Conservation (phyloP, 2,113 vertebrate genomes). For the Oreochromis niloticus region DNA sequence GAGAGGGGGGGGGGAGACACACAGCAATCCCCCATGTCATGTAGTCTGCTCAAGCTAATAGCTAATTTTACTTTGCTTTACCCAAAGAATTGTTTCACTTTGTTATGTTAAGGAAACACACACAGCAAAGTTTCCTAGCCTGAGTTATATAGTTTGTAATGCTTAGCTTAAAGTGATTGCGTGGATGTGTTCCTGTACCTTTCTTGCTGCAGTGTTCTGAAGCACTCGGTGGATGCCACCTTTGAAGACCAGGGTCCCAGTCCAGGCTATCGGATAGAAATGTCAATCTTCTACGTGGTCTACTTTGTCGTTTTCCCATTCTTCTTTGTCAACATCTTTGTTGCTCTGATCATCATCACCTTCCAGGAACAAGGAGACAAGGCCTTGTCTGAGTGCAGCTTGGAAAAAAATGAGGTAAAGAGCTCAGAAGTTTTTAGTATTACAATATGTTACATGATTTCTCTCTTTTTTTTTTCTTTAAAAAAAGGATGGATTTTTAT, state of each 20-base stretch:
- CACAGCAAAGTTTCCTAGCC: neutral
- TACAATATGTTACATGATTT: neutral
- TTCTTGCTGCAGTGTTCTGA: constrained; percentile 80
- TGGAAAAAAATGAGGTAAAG: constrained; percentile 93
- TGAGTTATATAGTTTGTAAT: neutral
- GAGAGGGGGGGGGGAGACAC: neutral
- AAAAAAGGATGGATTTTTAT: neutral
- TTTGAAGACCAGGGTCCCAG: constrained; percentile 92
- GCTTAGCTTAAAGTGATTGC: neutral
- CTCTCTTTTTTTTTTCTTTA: neutral
- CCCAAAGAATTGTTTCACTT: neutral
- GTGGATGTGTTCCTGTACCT: neutral
- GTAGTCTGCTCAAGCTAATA: neutral
- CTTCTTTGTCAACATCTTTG: constrained; percentile 99
- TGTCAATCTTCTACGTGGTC: constrained; percentile 97
- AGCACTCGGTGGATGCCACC: constrained; percentile 94
- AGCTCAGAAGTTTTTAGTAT: neutral
- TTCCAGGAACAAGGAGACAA: constrained; percentile 99
- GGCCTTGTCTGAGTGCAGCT: constrained; percentile 93
- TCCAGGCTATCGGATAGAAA: constrained; percentile 93
- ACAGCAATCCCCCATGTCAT: neutral
- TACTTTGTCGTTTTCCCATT: constrained; percentile 98
- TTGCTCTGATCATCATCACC: constrained; percentile 97
- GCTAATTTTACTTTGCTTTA: neutral
- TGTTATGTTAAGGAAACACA: neutral